Conservation (phyloP, 23 tunicate species). For the Oikopleura vanhoeffeni region DNA sequence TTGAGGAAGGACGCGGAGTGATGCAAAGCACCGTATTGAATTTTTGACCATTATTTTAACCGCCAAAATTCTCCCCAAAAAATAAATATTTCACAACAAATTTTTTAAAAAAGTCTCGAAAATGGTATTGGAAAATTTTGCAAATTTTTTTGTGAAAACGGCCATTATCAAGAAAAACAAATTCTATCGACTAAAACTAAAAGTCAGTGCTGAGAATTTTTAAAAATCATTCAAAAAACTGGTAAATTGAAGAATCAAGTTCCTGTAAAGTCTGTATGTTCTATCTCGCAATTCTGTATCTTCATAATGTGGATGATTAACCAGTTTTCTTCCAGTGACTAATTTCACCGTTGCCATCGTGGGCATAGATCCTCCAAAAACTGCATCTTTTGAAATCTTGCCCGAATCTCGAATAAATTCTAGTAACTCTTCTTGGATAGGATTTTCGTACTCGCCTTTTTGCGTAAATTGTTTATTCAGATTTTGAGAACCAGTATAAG, state of each 20-base stretch:
- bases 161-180: too few relatives aligned
- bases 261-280: constrained; percentile 56
- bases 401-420: background rate
- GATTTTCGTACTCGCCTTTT: constrained; percentile 85
- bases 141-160: too few relatives aligned
- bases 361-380: constrained; percentile 99
- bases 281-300: constrained; percentile 48
- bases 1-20: too few relatives aligned
- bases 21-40: too few relatives aligned
- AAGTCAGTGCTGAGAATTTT: too few relatives aligned
- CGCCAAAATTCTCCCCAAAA: too few relatives aligned
- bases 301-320: constrained; percentile 97
- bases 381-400: constrained; percentile 36
- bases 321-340: constrained; percentile 63
- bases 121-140: too few relatives aligned
- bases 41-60: too few relatives aligned
- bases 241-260: background rate
- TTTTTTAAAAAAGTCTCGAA: too few relatives aligned
- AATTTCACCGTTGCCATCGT: constrained; percentile 92
- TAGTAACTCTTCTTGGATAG: constrained; percentile 77
- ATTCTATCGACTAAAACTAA: too few relatives aligned
- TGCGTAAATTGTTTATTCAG: constrained; percentile 51
- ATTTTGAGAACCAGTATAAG: constrained; percentile 35
- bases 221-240: background rate
- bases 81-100: too few relatives aligned